Evolutionary conservation across 2,888 invertebrate genomes (phyloP), one percentile per base, ranked within the genome.

Genomic region (Meloe dianella): DNA sequence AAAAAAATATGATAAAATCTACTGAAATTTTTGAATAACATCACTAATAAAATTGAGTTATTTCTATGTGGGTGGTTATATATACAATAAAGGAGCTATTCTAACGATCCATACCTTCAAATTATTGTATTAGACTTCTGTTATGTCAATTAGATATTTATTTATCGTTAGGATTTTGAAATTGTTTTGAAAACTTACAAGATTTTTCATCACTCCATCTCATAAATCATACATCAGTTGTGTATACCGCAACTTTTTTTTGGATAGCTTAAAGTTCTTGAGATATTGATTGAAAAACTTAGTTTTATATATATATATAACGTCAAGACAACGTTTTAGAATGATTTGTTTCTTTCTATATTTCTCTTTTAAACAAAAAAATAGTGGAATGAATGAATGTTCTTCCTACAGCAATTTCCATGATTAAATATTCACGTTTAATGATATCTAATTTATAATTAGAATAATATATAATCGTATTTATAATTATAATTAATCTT

Each of bases 221-320:
- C 47, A 54, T 54, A 54, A 54, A 54, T 54, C 54, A 54, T 54
- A 14, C 51, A 54, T 54, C 24, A 54, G 3, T 24, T 54, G 51
- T 54, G 17, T 20, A 5, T 47, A 20, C 9, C 9, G 22, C 4
- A 5, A 24, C 54, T 5, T 20, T 9, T 47, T 41, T 41, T 54
- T 54, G n/a, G 51, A 54, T 24, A 12, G 54, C 24, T 54, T 20
- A 7, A 20, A 24, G 24, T 54, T 24, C 10, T 24, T 54, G 12
- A 54, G 24, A 24, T 54, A 54, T 54, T 54, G 24, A 54, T 54
- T 54, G 12, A 54, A 22, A 24, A 54, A 54, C 20, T 54, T 54
- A 1, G 20, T 35, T 32, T 7, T 35, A 12, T 5, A 17, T 47
- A 20, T 47, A 20, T 47, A 41, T 4, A 17, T 17, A 54, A 24